Base-by-base conservation (phyloP, 2,113 vertebrate genomes). In the Lamprologus tigripictilis region DNA sequence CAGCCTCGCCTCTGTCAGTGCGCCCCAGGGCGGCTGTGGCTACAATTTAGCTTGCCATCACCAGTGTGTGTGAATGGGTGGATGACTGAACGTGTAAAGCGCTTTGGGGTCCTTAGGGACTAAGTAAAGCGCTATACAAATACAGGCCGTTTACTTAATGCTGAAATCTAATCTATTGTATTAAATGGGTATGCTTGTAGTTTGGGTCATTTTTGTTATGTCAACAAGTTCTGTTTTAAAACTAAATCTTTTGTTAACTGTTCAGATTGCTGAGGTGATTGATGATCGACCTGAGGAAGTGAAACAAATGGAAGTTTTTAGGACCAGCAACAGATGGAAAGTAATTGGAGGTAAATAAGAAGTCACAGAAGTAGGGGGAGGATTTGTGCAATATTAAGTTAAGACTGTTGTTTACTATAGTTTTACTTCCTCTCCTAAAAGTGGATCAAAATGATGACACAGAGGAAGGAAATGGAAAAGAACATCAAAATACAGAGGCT, bases 201-300 rank as follows among this genome's bases (percentile, higher is more conserved):
- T 76, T 76, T 19, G 4, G 68, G 40, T 45, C 9, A 76, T 5
- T 76, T 68, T 47, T 45, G 37, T 76, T 47, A 51, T 61, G 12
- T 23, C 3, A 6, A 4, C 21, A 55, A 7, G 7, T 31, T 19
- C 6, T n/a, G 6, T 55, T 81, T 58, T 40, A 51, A 81, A 80
- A 76, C 17, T 2, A 17, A 0, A 55, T 31, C 4, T 31, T 9
- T 45, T 78, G 14, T 58, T 42, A 8, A 7, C 21, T 33, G 5
- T 5, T 79, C 58, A 99, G 98, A 96, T 99, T 92, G 98, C 98
- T 40, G 98, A 99, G 26, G 95, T 99, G 55, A 96, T 99, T 10
- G 98, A 99, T 13, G 98, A 99, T 14, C 97, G 98, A 7, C 98
- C 98, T 0, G 97, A 97, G 0, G 97, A 98, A 6, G 96, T 99